Base-by-base conservation (phyloP, 2,797 vertebrate genomes). In the Rhadinocentrus ornatus region DNA sequence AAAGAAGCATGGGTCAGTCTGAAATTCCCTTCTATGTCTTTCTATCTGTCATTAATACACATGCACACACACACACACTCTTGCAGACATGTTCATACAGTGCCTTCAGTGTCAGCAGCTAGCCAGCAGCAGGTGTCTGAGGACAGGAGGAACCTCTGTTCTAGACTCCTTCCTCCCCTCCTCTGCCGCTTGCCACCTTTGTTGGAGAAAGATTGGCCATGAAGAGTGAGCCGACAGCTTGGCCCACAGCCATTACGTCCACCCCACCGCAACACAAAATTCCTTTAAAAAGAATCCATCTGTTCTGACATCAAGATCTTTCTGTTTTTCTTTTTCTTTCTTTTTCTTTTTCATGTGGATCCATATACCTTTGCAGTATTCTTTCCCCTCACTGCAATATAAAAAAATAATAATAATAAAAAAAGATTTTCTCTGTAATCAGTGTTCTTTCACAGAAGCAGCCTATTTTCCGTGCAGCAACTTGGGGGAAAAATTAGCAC, bases 141-240 rank as follows among this genome's bases (percentile, higher is more conserved):
- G 82, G 84, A 94, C 91, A 94, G 91, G 90, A 85, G 74, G 46
- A 80, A 91, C 81, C 90, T 93, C 92, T 94, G 91, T 93, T 85
- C 76, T 75, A 57, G 65, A 71, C 29, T 12, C 55, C 66, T 4
- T 71, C 69, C 81, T 50, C 73, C 64, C 69, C 81, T 81, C 76
- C 78, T 81, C 78, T 13, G 73, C 68, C 81, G 81, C 80, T 87
- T 82, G 72, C 77, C 86, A 91, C 88, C 91, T 89, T 91, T 91
- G 88, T 88, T 81, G 72, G 70, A 60, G 66, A 82, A 54, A 88
- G 85, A 80, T 74, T 86, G 80, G 82, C 71, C 27, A 76, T 82
- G 86, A 83, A 84, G 86, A 87, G 68, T 24, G 62, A 87, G 76
- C 60, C 12, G 80, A 87, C 83, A 83, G 81, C 55, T 78, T 77